Percentiles rank a stretch among this genome's conserved stretches.
These are phyloP conservation scores for Mythimna vitellina DNA, from an alignment of 2,888 invertebrate genomes.

Conservation along the genomic window DNA sequence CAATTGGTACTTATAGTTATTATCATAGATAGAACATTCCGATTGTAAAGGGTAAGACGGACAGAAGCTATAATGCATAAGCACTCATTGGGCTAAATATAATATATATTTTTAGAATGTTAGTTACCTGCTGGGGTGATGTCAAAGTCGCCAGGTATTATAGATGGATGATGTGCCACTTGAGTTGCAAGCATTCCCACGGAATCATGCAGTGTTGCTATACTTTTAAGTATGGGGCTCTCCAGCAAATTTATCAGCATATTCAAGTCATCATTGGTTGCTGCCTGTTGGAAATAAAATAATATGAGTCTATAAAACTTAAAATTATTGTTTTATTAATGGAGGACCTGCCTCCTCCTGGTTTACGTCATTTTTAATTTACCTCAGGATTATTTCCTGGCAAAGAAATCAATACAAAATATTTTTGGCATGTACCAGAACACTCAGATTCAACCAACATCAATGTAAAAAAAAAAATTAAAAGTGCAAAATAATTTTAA, in stretches of 20 bases:
- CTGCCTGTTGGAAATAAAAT: constrained; percentile 75
- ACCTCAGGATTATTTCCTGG: too few relatives aligned
- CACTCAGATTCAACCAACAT: too few relatives aligned
- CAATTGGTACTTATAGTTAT: too few relatives aligned
- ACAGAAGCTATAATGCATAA: too few relatives aligned
- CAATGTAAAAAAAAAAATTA: too few relatives aligned
- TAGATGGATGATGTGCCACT: constrained; percentile 97
- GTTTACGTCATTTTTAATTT: too few relatives aligned
- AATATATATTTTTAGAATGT: background rate
- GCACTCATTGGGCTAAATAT: background rate
- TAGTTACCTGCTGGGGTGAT: constrained; percentile 94
- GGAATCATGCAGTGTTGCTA: constrained; percentile 97
- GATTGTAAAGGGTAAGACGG: too few relatives aligned
- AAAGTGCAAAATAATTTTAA: too few relatives aligned
- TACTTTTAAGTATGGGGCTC: constrained; percentile 97
- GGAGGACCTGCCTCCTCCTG: too few relatives aligned
- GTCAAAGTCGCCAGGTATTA: constrained; percentile 98
- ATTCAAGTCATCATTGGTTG: constrained; percentile 94
- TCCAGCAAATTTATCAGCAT: constrained; percentile 95
- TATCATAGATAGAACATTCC: too few relatives aligned
- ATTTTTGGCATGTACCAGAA: too few relatives aligned
- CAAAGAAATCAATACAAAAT: too few relatives aligned
- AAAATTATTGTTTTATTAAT: background rate
- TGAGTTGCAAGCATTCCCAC: constrained; percentile 96
- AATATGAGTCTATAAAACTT: background rate